Evolutionary conservation across 2,888 invertebrate genomes (phyloP), one percentile per base, ranked within the genome.

Genomic region (Schizaphis graminum): DNA sequence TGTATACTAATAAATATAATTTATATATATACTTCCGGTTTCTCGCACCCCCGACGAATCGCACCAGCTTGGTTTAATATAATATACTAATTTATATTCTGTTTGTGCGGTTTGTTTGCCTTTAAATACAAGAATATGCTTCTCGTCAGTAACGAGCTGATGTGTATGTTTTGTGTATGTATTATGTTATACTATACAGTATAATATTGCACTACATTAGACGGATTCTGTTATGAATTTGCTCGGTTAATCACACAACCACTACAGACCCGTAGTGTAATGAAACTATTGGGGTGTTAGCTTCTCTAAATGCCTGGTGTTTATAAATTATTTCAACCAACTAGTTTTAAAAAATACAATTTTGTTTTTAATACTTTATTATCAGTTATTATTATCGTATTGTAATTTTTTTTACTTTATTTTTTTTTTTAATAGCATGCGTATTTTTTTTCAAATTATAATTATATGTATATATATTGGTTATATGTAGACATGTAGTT

Each of bases 71-170:
- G 77, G 35, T 77, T 77, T 77, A 77, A 41, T 77, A 77, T 77
- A 77, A 35, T 77, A 41, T 28, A 56, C 41, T 41, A 41, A 89
- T 89, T 89, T 57, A 57, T 57, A 57, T 89, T 89, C 89, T 41
- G 41, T 89, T 56, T 35, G 56, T 56, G 89, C 89, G 56, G 28
- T 56, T 1, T 28, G 24, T 10, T 35, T 21, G 77, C 77, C 35
- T 77, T 35, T 35, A 77, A 77, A 77, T 77, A 77, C 67, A 35
- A 77, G 67, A 35, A 77, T 35, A 77, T 3, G 77, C 21, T 21
- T 21, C 77, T 41, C 35, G 35, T 41, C 77, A 77, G 77, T 0
- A 35, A 77, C 77, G 35, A 35, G 21, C 21, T 77, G 67, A 77
- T 21, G 35, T 35, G 77, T 35, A 5, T 35, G 35, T 47, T 47